Evolutionary conservation across 1,140 invertebrate species (phyloP), one percentile per base, ranked within the genome.

Genomic region (Coelopa frigida): DNA sequence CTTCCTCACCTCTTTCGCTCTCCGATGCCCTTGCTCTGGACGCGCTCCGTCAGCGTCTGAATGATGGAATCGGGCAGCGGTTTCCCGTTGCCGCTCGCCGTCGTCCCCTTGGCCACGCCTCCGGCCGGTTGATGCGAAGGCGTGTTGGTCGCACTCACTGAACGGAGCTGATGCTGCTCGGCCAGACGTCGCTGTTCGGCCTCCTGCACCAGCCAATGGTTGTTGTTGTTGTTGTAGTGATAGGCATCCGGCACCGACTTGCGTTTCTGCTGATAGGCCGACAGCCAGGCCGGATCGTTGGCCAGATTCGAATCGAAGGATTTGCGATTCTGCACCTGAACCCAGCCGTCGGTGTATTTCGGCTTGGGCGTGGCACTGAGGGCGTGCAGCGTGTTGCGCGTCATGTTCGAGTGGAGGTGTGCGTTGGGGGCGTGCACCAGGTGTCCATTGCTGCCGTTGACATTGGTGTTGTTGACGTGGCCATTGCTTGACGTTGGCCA

Each of bases 181-280:
- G 58, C 29, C 46, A 89, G 79, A 51, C 92, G 75, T 33, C 92
- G 75, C 54, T 92, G 83, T 65, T 96, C 93, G 1, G 92, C 92
- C 70, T 97, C 92, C 81, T 95, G 75, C 60, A 90, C 82, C 5
- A 92, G 74, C 89, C 89, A 92, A 60, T 93, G 88, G 57, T 91
- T 85, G 56, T 78, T 76, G 55, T 85, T 86, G 63, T 83, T 85
- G 55, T 79, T 80, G 55, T 77, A 80, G 20, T 60, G 59, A 18
- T 56, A 49, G 3, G 58, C 41, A 42, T 79, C 74, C 5, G 77
- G 75, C 51, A 83, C 80, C 33, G 77, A 78, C 51, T 83, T 82
- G 38, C 78, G 71, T 54, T 82, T 78, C 27, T 81, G 76, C 56
- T 81, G 79, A 24, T 58, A 56, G 31, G 57, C 54, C 82, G 77